These are phyloP conservation scores for Muscicapa striata DNA, from an alignment of 2,797 vertebrate genomes.

Conservation along the genomic window DNA sequence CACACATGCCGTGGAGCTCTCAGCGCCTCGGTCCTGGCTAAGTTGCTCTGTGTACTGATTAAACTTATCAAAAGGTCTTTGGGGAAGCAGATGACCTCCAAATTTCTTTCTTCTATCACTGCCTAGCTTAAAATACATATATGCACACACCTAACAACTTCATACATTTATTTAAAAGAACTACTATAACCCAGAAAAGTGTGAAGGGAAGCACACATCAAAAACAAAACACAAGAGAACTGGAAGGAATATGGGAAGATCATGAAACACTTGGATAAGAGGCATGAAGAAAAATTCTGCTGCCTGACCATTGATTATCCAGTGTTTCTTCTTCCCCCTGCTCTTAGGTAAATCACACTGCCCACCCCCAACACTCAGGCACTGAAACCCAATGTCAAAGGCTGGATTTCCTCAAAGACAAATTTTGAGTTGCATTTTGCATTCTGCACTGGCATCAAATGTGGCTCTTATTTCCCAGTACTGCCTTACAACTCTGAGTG, in stretches of 20 bases:
- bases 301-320: neutral
- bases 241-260: neutral
- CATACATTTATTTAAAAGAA: constrained; percentile 48
- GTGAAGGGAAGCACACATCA: neutral
- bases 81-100: neutral
- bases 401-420: neutral
- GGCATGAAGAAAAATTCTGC: neutral
- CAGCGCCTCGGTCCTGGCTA: accelerated
- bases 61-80: constrained; percentile 19
- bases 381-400: neutral
- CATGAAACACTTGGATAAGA: neutral
- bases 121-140: neutral
- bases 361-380: neutral
- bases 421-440: neutral
- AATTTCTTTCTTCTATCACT: constrained; percentile 18
- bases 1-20: accelerated
- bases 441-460: neutral
- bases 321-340: neutral
- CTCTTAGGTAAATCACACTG: neutral
- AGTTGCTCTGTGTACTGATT: neutral
- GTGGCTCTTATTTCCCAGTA: constrained; percentile 15
- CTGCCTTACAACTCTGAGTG: constrained; percentile 18
- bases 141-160: neutral
- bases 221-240: neutral
- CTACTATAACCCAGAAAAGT: neutral